Evolutionary conservation across 2,113 vertebrate genomes (phyloP).

Genomic region (Mirza zaza): DNA sequence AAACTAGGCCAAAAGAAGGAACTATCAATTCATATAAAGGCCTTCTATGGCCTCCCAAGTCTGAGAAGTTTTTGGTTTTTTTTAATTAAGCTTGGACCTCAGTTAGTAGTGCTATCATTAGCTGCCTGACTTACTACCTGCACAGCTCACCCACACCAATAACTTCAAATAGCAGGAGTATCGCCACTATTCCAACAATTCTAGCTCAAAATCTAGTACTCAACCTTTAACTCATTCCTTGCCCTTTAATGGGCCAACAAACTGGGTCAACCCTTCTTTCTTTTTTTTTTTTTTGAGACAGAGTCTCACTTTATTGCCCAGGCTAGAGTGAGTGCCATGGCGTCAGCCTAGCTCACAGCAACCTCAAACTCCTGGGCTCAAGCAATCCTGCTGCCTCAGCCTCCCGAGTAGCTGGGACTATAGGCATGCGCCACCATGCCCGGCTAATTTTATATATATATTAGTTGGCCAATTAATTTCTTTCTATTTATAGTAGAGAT

Average conservation of each 20-base stretch:
- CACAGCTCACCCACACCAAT: neutral
- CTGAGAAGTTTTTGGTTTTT: neutral
- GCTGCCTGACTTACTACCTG: neutral
- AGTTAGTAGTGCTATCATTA: neutral
- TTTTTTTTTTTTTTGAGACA: too few species aligned
- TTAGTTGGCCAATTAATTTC: too few species aligned
- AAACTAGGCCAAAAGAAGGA: neutral
- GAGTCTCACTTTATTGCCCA: too few species aligned
- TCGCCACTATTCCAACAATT: neutral
- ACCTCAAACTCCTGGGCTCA: too few species aligned
- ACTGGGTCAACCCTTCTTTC: neutral
- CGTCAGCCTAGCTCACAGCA: too few species aligned
- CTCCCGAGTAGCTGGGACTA: too few species aligned
- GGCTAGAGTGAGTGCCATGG: too few species aligned
- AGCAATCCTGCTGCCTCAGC: too few species aligned
- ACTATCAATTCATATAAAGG: neutral
- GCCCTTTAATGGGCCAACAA: neutral
- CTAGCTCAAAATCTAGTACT: neutral
- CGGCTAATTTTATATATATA: too few species aligned
- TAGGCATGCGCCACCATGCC: too few species aligned
- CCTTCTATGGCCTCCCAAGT: neutral
- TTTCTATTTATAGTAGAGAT: too few species aligned
- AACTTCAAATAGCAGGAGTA: neutral
- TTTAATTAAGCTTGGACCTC: neutral
- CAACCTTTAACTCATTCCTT: neutral